Percentiles rank a stretch among this genome's conserved stretches.
Evolutionary conservation across 2,888 invertebrate genomes (phyloP).

Genomic region (Tetragnatha montana): DNA sequence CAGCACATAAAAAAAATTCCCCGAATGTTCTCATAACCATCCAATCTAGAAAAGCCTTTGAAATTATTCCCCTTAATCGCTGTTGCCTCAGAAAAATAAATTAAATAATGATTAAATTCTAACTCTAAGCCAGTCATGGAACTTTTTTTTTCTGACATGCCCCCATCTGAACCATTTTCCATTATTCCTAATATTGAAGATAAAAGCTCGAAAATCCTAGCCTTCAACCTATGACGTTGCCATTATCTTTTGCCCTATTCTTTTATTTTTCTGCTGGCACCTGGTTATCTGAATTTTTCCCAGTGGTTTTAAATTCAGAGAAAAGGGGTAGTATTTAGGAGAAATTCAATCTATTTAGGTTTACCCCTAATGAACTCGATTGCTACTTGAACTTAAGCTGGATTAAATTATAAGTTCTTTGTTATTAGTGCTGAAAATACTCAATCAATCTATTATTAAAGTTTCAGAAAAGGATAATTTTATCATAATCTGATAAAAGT

Average conservation of each 20-base stretch:
- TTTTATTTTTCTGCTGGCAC: background rate
- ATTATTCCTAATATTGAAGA: background rate
- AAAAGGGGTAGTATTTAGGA: background rate
- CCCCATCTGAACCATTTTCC: background rate
- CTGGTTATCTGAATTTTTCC: background rate
- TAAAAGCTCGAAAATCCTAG: background rate
- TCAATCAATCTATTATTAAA: too few species aligned
- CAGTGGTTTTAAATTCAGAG: background rate
- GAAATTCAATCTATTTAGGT: background rate
- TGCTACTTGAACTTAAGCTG: background rate
- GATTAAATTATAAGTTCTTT: too few species aligned
- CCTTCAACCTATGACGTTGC: background rate
- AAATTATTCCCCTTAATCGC: constrained; percentile 31
- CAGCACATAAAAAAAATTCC: constrained; percentile 8
- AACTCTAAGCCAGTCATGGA: background rate
- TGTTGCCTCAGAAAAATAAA: constrained; percentile 11
- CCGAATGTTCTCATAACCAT: constrained; percentile 9
- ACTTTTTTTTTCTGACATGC: background rate
- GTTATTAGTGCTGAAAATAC: too few species aligned
- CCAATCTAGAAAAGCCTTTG: constrained; percentile 3
- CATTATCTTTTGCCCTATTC: background rate
- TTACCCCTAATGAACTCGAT: background rate
- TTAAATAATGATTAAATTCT: constrained; percentile 24
- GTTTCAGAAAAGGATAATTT: too few species aligned
- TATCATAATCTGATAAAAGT: too few species aligned